Evolutionary conservation across 2,113 vertebrate genomes (phyloP).

Genomic region (Chloropsis cyanopogon): DNA sequence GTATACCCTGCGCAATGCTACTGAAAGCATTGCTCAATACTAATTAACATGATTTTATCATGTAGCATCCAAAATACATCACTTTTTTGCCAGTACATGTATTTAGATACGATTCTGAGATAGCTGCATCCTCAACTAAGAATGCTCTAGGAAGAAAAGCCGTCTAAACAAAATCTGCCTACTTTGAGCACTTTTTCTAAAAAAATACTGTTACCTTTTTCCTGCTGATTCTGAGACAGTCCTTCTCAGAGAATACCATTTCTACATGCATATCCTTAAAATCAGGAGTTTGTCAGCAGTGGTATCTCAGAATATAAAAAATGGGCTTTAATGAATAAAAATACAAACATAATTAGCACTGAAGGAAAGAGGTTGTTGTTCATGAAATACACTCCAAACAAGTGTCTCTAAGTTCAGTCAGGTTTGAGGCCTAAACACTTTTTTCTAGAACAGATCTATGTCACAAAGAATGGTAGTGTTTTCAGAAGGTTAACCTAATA

Average conservation of each 20-base stretch:
- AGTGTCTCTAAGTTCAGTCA: background rate
- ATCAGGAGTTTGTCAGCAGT: background rate
- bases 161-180: background rate
- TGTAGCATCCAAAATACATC: background rate
- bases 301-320: background rate
- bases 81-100: background rate
- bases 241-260: background rate
- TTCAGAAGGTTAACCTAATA: background rate
- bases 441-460: background rate
- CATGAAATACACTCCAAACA: background rate
- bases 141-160: background rate
- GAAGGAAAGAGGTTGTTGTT: background rate
- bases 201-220: background rate
- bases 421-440: background rate
- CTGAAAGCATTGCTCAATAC: background rate
- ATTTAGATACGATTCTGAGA: background rate
- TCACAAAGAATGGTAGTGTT: background rate
- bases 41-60: background rate
- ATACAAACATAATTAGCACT: background rate
- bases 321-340: background rate
- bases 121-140: background rate
- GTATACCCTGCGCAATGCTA: background rate
- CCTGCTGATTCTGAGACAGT: background rate
- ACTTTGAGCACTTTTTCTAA: background rate
- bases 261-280: conserved; percentile 6